Conservation (phyloP, 2,797 vertebrate genomes). For the Arremon aurantiirostris region DNA sequence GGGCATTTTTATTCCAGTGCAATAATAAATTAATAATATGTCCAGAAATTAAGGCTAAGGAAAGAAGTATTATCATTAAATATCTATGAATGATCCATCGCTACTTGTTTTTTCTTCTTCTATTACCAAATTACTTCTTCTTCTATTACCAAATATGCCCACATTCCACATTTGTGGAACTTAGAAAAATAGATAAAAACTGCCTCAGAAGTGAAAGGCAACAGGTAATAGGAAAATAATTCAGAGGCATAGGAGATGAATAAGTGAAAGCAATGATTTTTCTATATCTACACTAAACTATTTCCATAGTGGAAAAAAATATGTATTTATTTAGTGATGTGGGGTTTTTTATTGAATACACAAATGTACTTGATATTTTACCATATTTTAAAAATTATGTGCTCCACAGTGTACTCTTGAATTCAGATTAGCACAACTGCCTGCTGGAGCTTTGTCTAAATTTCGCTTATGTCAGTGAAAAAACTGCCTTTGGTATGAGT, state of each 20-base stretch:
- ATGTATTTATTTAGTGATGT: neutral
- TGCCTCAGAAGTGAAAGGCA: neutral
- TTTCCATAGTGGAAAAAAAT: neutral
- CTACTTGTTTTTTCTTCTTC: neutral
- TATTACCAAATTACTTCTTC: neutral
- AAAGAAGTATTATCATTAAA: neutral
- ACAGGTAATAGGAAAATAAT: neutral
- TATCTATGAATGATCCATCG: neutral
- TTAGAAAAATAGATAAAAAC: neutral
- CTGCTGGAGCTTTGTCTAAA: neutral
- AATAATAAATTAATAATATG: neutral
- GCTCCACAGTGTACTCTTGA: neutral
- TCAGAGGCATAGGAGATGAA: neutral
- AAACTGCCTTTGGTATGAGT: neutral
- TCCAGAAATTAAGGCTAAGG: neutral
- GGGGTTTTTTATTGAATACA: neutral
- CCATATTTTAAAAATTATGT: neutral
- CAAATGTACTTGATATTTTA: neutral
- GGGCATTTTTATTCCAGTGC: neutral
- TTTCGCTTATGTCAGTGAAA: neutral
- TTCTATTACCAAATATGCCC: neutral
- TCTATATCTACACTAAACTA: neutral
- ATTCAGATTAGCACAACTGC: neutral
- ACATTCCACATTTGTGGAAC: neutral
- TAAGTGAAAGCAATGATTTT: neutral